Evolutionary conservation across 2,888 invertebrate genomes (phyloP), one percentile per base, ranked within the genome.

Genomic region (Dryomyza anilis): DNA sequence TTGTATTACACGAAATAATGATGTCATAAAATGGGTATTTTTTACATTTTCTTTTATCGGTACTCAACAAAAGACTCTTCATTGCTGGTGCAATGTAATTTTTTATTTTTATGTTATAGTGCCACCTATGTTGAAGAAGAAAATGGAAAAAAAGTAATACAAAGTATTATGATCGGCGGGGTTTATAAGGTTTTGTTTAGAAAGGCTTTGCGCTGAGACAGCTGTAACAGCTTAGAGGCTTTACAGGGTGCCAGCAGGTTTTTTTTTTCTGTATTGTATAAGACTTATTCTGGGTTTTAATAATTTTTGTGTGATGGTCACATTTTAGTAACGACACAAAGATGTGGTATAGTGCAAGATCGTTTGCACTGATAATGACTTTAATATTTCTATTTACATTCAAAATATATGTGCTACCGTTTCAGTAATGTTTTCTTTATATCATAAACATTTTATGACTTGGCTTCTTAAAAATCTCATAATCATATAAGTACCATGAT

Each of bases 21-120:
- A 36, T 36, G 55, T 55, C 55, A 23, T 55, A 55, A 55, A 53
- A 14, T 36, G 33, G 23, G 48, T 45, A 45, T 45, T 45, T n/a
- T 16, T 45, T 46, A 16, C 21, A 8, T 46, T n/a, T 45, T 46
- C 8, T 46, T 46, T 46, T 46, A 16, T n/a, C 19, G 10, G 10
- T 21, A 4, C 46, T 10, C 10, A 46, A 46, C 46, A 39, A 39
- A 4, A 7, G 39, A 2, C n/a, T 12, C 12, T 3, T n/a, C 7
- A 39, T 39, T 39, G 12, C 4, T 12, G 39, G 14, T 39, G 39
- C 7, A n/a, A n/a, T n/a, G n/a, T n/a, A n/a, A n/a, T n/a, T n/a
- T n/a, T n/a, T n/a, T n/a, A n/a, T n/a, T n/a, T n/a, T n/a, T n/a
- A n/a, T n/a, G n/a, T 50, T 50, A 48, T 50, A n/a, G 25, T 25